Percentiles rank a stretch among this genome's conserved stretches.
These are phyloP conservation scores for Glaucidium brasilianum DNA, from an alignment of 2,113 vertebrate genomes.

Conservation along the genomic window DNA sequence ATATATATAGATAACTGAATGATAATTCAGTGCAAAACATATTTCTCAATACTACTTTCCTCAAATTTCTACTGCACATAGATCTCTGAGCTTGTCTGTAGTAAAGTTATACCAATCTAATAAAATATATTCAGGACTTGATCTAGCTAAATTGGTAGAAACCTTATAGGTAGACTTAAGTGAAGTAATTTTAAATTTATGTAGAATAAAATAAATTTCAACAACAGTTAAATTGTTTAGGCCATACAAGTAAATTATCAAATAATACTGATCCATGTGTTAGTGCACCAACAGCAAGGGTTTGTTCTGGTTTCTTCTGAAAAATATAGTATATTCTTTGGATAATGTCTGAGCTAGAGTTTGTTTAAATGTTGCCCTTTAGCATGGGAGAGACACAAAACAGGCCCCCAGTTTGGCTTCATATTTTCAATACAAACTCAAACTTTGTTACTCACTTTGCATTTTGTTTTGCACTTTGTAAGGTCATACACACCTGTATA, in stretches of 20 bases:
- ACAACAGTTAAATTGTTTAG: background rate
- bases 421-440: background rate
- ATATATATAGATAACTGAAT: background rate
- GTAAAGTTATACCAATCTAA: background rate
- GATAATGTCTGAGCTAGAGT: background rate
- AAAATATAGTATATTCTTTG: background rate
- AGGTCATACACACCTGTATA: background rate
- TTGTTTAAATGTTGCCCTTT: background rate
- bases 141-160: background rate
- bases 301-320: background rate
- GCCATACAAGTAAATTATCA: background rate
- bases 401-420: background rate
- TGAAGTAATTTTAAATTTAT: background rate
- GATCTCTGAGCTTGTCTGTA: background rate
- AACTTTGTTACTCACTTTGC: background rate
- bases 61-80: background rate
- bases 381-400: background rate
- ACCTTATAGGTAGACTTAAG: background rate
- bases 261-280: background rate
- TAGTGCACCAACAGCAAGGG: background rate
- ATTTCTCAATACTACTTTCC: background rate
- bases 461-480: background rate
- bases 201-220: background rate
- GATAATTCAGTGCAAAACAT: background rate
- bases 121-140: background rate